A percentile compares a stretch with the other conserved stretches of the same genome.
These are phyloP conservation scores for Trachemys scripta DNA, from an alignment of 2,113 vertebrate species.

Conservation along the genomic window DNA sequence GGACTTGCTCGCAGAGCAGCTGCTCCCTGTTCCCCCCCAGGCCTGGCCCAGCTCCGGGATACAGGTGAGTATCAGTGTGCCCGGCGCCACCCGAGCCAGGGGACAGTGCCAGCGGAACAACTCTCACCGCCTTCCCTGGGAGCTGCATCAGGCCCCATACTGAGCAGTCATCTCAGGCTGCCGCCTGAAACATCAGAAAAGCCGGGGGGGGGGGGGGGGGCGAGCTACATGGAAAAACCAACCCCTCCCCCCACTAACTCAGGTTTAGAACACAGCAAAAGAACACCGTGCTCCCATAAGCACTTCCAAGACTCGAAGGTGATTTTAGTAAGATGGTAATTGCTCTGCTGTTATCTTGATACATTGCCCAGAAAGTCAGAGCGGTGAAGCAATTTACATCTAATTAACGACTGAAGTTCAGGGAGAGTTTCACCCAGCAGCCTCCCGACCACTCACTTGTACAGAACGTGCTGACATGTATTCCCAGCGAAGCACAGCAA, in stretches of 20 bases:
- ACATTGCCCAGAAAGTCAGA: neutral
- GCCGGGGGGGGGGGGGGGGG: no score
- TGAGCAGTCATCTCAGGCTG: neutral
- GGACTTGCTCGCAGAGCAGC: no score
- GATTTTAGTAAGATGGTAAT: neutral
- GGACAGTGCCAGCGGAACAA: neutral
- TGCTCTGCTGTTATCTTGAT: neutral
- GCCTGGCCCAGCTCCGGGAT: neutral
- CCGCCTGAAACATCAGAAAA: neutral
- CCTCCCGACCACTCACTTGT: neutral
- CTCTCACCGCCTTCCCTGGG: neutral
- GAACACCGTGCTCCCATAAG: neutral
- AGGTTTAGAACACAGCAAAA: neutral
- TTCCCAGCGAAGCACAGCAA: neutral
- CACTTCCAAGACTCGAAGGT: neutral
- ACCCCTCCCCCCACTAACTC: neutral
- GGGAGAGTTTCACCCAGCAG: neutral
- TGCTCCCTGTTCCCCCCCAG: no score
- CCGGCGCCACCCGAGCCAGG: neutral
- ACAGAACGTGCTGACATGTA: neutral
- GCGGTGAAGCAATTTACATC: neutral
- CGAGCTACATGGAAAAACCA: neutral
- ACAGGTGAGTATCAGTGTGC: neutral
- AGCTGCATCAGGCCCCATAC: neutral
- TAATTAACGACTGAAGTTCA: neutral